These are phyloP conservation scores for Bradysia coprophila DNA, from an alignment of 1,140 invertebrate genomes.

Conservation along the genomic window DNA sequence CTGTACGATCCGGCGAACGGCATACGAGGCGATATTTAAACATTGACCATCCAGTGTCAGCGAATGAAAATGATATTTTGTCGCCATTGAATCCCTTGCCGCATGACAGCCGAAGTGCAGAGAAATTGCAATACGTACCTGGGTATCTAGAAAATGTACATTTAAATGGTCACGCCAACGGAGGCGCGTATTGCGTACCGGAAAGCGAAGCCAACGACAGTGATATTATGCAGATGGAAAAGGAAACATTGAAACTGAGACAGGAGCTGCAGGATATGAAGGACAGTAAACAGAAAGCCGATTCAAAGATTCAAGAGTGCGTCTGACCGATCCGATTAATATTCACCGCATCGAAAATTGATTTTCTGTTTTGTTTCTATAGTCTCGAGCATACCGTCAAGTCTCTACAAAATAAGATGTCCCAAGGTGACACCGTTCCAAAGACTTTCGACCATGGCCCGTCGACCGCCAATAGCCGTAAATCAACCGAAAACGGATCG, in stretches of 20 bases:
- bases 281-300: slow-evolving; percentile 28
- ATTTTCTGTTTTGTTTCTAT: slow-evolving; percentile 1
- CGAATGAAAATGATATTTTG: slow-evolving; percentile 16
- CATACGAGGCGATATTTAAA: slow-evolving; percentile 10
- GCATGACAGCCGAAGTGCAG: background rate
- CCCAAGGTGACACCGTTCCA: background rate
- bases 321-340: slow-evolving; percentile 11
- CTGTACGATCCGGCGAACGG: slow-evolving; percentile 7
- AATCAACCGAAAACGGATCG: background rate
- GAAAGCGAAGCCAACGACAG: background rate
- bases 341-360: background rate
- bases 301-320: slow-evolving; percentile 29
- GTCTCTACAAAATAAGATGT: background rate
- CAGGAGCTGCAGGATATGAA: slow-evolving; percentile 27
- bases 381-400: background rate
- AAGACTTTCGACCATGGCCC: background rate
- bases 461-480: background rate
- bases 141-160: background rate
- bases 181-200: background rate
- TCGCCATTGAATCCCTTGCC: background rate
- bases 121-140: background rate
- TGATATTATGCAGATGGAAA: slow-evolving; percentile 6
- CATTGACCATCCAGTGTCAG: slow-evolving; percentile 18
- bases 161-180: background rate
- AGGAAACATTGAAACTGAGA: slow-evolving; percentile 22